These are phyloP conservation scores for Pomacea maculata DNA, from an alignment of 1,140 invertebrate species.

Conservation along the genomic window DNA sequence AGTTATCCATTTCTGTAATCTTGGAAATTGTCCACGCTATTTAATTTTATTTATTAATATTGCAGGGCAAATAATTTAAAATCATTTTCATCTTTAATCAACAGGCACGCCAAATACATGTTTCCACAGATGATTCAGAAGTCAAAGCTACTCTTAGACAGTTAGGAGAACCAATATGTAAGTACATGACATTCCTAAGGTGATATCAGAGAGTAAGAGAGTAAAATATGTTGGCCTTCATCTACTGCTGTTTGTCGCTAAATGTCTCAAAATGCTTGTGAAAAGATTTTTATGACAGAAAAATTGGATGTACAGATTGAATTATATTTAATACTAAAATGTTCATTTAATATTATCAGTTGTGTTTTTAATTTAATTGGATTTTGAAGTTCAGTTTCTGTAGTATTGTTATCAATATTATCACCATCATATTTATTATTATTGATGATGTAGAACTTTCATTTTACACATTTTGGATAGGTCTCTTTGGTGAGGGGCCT, in stretches of 20 bases:
- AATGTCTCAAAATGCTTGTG: no score
- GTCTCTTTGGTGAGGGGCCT: slow-evolving; percentile 94
- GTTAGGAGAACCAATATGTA: slow-evolving; percentile 91
- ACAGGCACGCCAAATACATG: slow-evolving; percentile 82
- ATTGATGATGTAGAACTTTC: background rate
- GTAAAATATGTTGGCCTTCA: no score
- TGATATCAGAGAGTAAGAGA: no score
- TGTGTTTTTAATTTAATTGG: slow-evolving; percentile 2
- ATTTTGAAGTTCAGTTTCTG: background rate
- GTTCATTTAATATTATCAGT: background rate
- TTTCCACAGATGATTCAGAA: slow-evolving; percentile 85
- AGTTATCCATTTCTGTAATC: slow-evolving; percentile 5
- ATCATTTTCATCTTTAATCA: slow-evolving; percentile 21
- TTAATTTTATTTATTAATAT: background rate
- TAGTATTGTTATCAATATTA: no score
- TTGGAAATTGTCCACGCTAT: background rate
- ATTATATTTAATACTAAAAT: no score
- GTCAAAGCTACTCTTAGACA: slow-evolving; percentile 90
- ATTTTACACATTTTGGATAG: slow-evolving; percentile 42
- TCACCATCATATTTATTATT: background rate
- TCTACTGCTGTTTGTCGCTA: no score
- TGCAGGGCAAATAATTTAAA: background rate
- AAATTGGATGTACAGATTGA: no score
- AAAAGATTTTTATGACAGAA: no score
- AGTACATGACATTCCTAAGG: slow-evolving; percentile 31